Conservation (phyloP, 2,113 vertebrate genomes). For the Cichladusa arquata region DNA sequence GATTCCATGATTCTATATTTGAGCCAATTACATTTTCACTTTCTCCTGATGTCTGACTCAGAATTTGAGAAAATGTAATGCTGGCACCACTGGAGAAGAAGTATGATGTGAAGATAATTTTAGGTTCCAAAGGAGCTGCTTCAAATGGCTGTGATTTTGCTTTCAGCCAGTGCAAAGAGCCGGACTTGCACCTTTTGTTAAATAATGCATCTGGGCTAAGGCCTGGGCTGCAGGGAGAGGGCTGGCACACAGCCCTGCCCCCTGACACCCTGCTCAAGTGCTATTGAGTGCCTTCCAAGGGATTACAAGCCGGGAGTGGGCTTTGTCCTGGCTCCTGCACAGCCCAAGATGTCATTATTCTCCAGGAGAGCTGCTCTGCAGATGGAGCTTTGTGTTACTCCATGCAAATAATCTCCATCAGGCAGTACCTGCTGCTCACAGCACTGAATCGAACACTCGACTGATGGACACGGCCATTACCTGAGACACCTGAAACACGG, state of each 20-base stretch:
- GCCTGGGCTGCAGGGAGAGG: neutral
- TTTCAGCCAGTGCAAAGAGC: neutral
- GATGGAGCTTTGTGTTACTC: neutral
- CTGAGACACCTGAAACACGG: neutral
- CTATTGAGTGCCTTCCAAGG: neutral
- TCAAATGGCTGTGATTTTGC: slow-evolving; percentile 23
- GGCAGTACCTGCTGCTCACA: neutral
- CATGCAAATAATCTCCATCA: neutral
- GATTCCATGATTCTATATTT: neutral
- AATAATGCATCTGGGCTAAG: neutral
- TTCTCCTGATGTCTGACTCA: neutral
- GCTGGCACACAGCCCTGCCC: neutral
- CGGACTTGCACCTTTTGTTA: neutral
- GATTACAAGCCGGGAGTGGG: neutral
- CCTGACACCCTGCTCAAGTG: neutral
- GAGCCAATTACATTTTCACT: neutral
- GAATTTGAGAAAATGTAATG: neutral
- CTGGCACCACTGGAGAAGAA: neutral
- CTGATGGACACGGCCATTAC: neutral
- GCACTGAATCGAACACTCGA: neutral
- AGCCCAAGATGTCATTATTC: neutral
- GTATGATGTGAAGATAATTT: slow-evolving; percentile 8
- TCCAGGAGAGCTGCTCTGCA: neutral
- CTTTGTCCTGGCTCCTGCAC: neutral
- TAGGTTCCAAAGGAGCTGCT: neutral